Evolutionary conservation across 2,888 invertebrate genomes (phyloP).

Genomic region (Apantesis nais): DNA sequence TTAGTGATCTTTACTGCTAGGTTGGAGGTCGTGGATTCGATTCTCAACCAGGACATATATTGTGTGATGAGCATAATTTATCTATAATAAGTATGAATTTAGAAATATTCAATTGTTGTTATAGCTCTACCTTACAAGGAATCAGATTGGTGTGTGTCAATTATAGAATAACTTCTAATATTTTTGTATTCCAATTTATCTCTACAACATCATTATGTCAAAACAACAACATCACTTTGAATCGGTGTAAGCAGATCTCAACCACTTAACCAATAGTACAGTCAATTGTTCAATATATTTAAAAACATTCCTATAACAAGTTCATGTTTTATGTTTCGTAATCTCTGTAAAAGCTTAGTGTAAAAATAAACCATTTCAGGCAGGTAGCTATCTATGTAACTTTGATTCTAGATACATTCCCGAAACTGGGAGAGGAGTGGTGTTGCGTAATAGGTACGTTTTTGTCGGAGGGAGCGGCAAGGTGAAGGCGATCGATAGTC

Average conservation of each 20-base stretch:
- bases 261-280: background rate
- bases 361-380: background rate
- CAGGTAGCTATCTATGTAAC: background rate
- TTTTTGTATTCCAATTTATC: no score
- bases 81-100: no score
- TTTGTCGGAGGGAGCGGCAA: slow-evolving; percentile 41
- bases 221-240: no score
- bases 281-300: background rate
- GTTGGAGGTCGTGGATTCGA: no score
- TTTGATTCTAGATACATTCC: slow-evolving; percentile 23
- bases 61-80: no score
- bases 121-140: no score
- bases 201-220: no score
- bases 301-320: background rate
- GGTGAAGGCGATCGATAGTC: slow-evolving; percentile 53
- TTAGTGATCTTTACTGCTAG: no score
- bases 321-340: background rate
- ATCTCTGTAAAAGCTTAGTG: background rate
- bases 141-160: no score
- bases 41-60: no score
- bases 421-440: slow-evolving; percentile 17
- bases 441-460: slow-evolving; percentile 36
- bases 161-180: no score
- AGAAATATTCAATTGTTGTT: no score
- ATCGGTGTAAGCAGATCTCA: background rate